Evolutionary conservation across 92 coral and sea anemone species (phyloP).

Genomic region (Palythoa grandis): DNA sequence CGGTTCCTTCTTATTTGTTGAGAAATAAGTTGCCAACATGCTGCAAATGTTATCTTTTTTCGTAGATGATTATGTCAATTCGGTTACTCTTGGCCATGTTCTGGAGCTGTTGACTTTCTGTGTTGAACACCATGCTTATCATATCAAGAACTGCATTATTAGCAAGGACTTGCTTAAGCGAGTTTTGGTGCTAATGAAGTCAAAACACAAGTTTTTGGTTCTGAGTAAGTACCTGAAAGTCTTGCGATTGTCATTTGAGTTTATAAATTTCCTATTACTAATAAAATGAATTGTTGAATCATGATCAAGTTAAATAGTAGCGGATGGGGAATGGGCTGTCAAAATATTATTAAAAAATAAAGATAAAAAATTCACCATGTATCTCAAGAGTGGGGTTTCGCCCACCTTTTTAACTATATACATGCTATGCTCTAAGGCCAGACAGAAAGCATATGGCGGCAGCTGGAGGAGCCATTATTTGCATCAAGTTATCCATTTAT

Average conservation of each 20-base stretch:
- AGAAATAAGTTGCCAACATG: background rate
- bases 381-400: too few relatives aligned
- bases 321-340: too few relatives aligned
- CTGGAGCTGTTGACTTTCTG: conserved; percentile 92
- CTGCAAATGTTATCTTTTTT: background rate
- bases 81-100: conserved; percentile 89
- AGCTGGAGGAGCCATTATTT: too few relatives aligned
- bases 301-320: too few relatives aligned
- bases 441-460: too few relatives aligned
- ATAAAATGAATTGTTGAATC: too few relatives aligned
- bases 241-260: background rate
- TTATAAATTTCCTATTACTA: background rate
- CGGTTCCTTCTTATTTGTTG: background rate
- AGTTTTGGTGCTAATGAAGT: conserved; percentile 88
- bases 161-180: conserved; percentile 95
- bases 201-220: conserved; percentile 95
- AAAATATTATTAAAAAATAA: too few relatives aligned
- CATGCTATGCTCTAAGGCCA: too few relatives aligned
- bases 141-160: conserved; percentile 96
- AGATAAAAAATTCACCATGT: too few relatives aligned
- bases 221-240: conserved; percentile 73
- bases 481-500: too few relatives aligned
- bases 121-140: conserved; percentile 97
- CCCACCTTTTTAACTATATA: too few relatives aligned
- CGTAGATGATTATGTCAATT: conserved; percentile 84